Base-by-base conservation (phyloP, 2,888 invertebrate species). In the Phymatocera aterrima region DNA sequence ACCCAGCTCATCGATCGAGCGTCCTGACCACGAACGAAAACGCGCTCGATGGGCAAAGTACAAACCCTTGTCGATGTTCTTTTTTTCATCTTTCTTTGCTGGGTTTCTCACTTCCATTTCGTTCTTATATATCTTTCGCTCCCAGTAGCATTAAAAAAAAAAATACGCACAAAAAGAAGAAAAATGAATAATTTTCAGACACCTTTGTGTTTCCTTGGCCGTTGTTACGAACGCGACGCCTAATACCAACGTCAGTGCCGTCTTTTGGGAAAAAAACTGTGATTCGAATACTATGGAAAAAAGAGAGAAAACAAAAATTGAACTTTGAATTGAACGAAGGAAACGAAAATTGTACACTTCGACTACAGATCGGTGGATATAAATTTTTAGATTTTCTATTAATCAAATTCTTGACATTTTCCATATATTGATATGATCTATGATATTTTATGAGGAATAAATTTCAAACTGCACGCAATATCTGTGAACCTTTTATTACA, bases 1-100 rank as follows among this genome's bases (percentile, higher is more conserved):
- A n/a, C 48, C 51, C 48, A 28, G 31, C 51, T n/a, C 40, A 68
- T 72, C 72, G 72, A 51, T 72, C 48, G 28, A 31, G n/a, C 68
- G 31, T 68, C 8, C 61, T 46, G 40, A 68, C 68, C 68, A 28
- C 68, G 28, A 46, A 46, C 43, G 40, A 64, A 64, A 64, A 64
- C 64, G 64, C 51, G 51, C 4, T 5, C 64, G 34, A 64, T 64
- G 28, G 24, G 28, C n/a, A n/a, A n/a, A n/a, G n/a, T 64, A 64
- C 18, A 18, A 21, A 43, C 5, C 68, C 24, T 43, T 15, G 40
- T 2, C 46, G 21, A 18, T 15, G 18, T 3, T 8, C 5, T 5
- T 65, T 43, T 24, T 6, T 28, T 8, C 15, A 18, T 18, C 18
- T 18, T 54, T 6, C n/a, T 18, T 54, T 6, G 3, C 37, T 34